Evolutionary conservation across 2,113 vertebrate genomes (phyloP), one percentile per base, ranked within the genome.

Genomic region (Gallinago paraguaiae): DNA sequence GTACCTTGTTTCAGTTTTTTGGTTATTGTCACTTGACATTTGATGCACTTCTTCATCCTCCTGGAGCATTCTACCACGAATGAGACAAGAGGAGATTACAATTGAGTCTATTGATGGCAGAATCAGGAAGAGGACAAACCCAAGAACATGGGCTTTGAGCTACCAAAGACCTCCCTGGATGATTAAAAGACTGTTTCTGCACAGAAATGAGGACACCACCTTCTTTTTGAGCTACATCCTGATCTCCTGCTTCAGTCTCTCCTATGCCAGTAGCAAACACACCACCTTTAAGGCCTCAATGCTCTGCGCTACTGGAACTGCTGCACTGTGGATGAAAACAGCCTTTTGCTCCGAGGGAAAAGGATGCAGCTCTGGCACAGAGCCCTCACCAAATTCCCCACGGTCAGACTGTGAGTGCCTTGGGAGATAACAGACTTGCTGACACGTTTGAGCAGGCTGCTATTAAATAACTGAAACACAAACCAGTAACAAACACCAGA

Each of bases 1-100:
- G 8, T 97, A 99, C 99, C 99, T 98, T 99, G 98, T 76, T 99
- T 98, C 57, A 99, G 98, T 92, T 99, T 99, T 98, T 99, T 99
- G 75, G 98, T 98, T 97, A 99, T 99, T 27, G 98, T 98, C 96
- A 98, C 99, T 98, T 99, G 99, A 97, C 99, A 99, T 97, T 99
- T 98, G 98, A 99, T 99, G 96, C 99, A 99, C 91, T 99, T 99
- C 98, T 99, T 99, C 99, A 99, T 99, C 71, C 99, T 98, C 96
- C 98, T 98, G 89, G 99, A 99, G 68, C 99, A 99, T 84, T 99
- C 99, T 99, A 93, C 64, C 46, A 82, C 0, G 1, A 77, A 87
- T 4, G 8, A 86, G 15, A 82, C 4, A 27, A 68, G 24, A 43
- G 85, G 64, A 83, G 30, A 70, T 37, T n/a, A 53, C 68, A 90